Conservation (phyloP, 2,113 vertebrate genomes). For the Aegithalos caudatus region DNA sequence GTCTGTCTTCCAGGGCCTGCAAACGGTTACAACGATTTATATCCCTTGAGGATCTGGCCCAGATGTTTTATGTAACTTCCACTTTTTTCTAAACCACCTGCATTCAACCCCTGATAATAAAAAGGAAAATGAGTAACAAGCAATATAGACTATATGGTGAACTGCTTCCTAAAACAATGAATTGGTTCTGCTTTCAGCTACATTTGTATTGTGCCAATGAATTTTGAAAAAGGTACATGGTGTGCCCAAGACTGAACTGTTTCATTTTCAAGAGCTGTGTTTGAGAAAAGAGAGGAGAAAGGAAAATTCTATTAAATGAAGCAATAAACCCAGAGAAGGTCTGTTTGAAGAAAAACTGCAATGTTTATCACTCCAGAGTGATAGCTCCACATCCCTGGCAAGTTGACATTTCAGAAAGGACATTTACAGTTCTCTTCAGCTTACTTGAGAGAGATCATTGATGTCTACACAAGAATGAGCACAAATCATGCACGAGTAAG, state of each 20-base stretch:
- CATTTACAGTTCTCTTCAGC: background rate
- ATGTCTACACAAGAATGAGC: background rate
- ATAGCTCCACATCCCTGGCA: background rate
- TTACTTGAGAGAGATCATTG: background rate
- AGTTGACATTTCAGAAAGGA: background rate
- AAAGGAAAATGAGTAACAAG: background rate
- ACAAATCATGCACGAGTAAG: slow-evolving; percentile 6
- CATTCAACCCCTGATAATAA: background rate
- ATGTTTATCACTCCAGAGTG: background rate
- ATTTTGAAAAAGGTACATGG: background rate
- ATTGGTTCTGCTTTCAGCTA: background rate
- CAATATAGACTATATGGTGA: background rate
- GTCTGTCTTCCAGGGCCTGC: background rate
- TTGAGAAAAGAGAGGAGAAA: background rate
- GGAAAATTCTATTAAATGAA: background rate
- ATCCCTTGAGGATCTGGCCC: background rate
- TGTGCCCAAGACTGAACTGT: background rate
- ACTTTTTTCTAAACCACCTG: background rate
- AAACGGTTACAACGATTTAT: background rate
- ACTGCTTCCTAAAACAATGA: background rate
- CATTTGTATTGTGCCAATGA: background rate
- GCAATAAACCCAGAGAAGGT: background rate
- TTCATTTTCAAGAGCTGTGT: background rate
- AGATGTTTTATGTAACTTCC: background rate
- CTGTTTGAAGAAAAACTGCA: background rate